Base-by-base conservation (phyloP, 2,888 invertebrate species). In the Thumatha senex region DNA sequence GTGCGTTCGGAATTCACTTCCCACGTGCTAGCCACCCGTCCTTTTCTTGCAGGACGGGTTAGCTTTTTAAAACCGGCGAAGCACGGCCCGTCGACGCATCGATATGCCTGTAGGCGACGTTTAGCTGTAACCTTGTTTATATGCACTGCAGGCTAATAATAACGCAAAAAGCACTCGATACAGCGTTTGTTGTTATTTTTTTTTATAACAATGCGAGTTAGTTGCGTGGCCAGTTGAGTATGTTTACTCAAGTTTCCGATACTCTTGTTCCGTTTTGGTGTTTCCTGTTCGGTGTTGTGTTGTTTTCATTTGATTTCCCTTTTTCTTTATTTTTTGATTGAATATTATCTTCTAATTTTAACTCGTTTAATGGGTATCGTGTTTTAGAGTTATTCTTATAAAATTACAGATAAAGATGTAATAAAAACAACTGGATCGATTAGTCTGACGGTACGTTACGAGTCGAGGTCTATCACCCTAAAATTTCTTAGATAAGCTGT, bases 1-100 rank as follows among this genome's bases (percentile, higher is more conserved):
- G 91, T 91, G 89, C 86, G 88, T 88, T 87, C 80, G 90, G 90
- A 90, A 91, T 91, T 84, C 85, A 84, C 89, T 87, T 87, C 89
- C 90, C 90, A 90, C 89, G 90, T 90, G 89, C 84, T 69, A 70
- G 79, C 72, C 78, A 71, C 69, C 86, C 86, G 82, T 88, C 90
- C 86, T 84, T 85, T 84, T 88, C 87, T 84, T 82, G 74, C 85
- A 73, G 89, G 87, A 88, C 86, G 89, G 88, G 89, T 89, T 89
- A 82, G 87, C 87, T 89, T 90, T 90, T 89, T 81, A 84, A 89
- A 88, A 86, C 84, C 83, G 71, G 78, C 66, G 68, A 76, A 76
- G 74, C 72, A 66, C 60, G 78, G 78, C 73, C 78, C 81, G 80
- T 77, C 81, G 80, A 85, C 87, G 87, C 88, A 88, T 88, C 85